phyloP scores from a whole-genome alignment of 64 coral and sea anemone species.

The Pocillopora verrucosa region DNA sequence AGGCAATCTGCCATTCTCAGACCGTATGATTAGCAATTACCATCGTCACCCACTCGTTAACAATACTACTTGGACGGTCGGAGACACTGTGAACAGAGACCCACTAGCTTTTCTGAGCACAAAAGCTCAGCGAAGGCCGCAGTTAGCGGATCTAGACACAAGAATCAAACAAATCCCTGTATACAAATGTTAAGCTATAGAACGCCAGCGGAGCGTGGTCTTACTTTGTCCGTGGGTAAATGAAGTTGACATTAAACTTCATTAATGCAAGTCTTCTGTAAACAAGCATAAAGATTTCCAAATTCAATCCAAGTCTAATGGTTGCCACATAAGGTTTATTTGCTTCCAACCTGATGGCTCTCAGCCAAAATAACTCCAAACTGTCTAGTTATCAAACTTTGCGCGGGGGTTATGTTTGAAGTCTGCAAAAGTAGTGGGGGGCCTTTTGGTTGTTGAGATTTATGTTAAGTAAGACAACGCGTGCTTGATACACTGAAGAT shows the following conservation, averaged over 20 bases:
- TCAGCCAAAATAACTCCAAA: conserved; percentile 1
- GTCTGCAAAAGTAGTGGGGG: neutral
- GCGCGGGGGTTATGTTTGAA: conserved; percentile 1
- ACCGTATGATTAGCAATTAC: neutral
- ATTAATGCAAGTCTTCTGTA: neutral
- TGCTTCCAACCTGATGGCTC: neutral
- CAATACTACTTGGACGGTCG: neutral
- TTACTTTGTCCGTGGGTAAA: neutral
- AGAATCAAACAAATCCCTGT: neutral
- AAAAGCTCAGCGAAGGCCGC: neutral
- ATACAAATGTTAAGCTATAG: neutral
- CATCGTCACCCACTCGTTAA: neutral
- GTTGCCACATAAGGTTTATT: neutral
- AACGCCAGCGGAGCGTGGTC: neutral
- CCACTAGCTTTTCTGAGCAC: neutral
- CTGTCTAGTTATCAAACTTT: conserved; percentile 1
- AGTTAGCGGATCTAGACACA: neutral
- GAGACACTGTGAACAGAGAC: neutral
- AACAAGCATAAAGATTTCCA: neutral
- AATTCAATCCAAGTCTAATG: neutral
- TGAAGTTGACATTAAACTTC: neutral
- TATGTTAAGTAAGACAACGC: conserved; percentile 9
- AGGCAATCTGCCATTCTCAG: neutral
- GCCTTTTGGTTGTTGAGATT: neutral
- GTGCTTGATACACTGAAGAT: neutral